A percentile compares a stretch with the other conserved stretches of the same genome.
These are phyloP conservation scores for Ginglymostoma cirratum DNA, from an alignment of 2,113 vertebrate genomes.

Conservation along the genomic window DNA sequence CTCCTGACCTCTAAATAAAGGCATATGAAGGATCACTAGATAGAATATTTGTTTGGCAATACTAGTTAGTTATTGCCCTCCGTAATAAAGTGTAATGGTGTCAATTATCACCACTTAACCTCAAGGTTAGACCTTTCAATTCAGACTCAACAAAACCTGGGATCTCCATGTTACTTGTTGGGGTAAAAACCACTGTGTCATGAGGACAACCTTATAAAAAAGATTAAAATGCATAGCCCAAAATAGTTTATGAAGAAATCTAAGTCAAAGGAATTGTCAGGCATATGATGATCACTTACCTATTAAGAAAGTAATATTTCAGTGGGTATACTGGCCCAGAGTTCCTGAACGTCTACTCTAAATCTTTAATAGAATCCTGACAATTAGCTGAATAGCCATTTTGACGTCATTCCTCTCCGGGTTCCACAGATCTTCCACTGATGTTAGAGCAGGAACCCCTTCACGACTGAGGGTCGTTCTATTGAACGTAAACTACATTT, in stretches of 20 bases:
- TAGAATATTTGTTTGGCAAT: background rate
- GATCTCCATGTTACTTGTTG: background rate
- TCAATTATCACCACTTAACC: background rate
- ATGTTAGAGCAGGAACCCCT: background rate
- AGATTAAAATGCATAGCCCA: background rate
- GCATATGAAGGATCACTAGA: background rate
- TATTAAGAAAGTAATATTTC: background rate
- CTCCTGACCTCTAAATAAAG: background rate
- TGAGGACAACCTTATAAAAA: background rate
- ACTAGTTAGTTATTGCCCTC: background rate
- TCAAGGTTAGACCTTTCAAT: background rate
- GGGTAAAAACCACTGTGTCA: background rate
- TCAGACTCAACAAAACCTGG: background rate
- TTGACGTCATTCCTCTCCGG: background rate
- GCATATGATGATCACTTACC: background rate
- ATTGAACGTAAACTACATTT: background rate
- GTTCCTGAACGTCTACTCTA: background rate
- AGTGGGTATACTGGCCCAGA: background rate
- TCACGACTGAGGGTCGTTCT: background rate
- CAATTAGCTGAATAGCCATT: background rate
- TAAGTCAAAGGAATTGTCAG: background rate
- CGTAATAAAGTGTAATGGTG: background rate
- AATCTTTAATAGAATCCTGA: background rate
- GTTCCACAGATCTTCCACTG: background rate
- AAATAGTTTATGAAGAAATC: background rate